Base-by-base conservation (phyloP, 2,888 invertebrate species). In the Lasius platythorax region DNA sequence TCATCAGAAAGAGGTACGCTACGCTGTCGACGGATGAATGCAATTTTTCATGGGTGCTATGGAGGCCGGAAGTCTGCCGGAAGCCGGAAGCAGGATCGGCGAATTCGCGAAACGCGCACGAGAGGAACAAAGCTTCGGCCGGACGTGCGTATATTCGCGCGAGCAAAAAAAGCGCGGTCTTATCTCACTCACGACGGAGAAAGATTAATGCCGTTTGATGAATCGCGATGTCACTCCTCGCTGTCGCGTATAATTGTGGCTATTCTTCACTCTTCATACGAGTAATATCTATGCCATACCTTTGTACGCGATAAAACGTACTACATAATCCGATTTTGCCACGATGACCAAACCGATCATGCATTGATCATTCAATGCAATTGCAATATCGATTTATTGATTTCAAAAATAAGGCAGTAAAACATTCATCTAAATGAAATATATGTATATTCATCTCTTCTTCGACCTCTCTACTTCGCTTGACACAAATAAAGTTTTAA, bases 11-110 rank as follows among this genome's bases (percentile, higher is more conserved):
- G 15, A 40, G 85, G 66, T 66, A 82, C 72, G 87, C 66, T 86
- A 83, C 83, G 83, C 61, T 66, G 74, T 67, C 66, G 70, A 72
- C 88, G 85, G 85, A 84, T 85, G 85, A 87, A 79, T 74, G 88
- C 88, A 89, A 92, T 92, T 92, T 92, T 92, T 92, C 92, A 92
- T 84, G 91, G 83, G 81, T 73, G 70, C 83, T 87, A 88, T 28
- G 86, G 83, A 68, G 85, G 28, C 81, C 91, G 90, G 89, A 89
- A 87, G 83, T 74, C 83, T 85, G 58, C 74, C 88, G 90, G 91
- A 91, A 91, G 83, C 91, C 89, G 92, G 89, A 92, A 91, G 88
- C 87, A 78, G 90, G 87, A 83, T 87, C 88, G 89, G 85, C 79
- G 89, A 87, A 88, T 87, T 81, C 85, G 79, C 83, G 82, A 82